Conservation (phyloP, 2,888 invertebrate species). For the Cosmorhoe ocellata region DNA sequence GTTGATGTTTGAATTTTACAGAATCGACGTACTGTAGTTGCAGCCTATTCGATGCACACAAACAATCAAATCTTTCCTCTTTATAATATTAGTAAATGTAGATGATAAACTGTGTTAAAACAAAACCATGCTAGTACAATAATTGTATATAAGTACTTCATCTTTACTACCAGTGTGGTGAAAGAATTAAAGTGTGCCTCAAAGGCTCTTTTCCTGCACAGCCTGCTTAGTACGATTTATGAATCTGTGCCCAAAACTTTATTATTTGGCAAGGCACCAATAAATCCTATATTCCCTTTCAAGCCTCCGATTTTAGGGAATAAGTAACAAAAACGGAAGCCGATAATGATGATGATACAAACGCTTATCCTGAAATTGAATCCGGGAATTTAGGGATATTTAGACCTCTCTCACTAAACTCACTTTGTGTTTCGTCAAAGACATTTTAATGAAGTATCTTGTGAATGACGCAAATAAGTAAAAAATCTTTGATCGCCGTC, state of each 20-base stretch:
- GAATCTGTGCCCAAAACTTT: background rate
- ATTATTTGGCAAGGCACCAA: background rate
- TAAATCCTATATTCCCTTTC: conserved; percentile 13
- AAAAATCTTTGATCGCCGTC: background rate
- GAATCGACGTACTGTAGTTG: too few species aligned
- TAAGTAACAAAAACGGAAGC: conserved; percentile 14
- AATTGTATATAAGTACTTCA: too few species aligned
- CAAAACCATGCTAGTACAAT: too few species aligned
- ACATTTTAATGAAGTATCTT: conserved; percentile 6
- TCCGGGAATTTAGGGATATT: conserved; percentile 15
- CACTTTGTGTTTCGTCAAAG: conserved; percentile 17
- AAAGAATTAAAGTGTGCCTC: too few species aligned
- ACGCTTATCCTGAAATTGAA: conserved; percentile 24
- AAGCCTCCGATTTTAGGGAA: conserved; percentile 16
- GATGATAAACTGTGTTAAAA: too few species aligned
- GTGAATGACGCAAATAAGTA: background rate
- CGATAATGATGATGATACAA: conserved; percentile 27
- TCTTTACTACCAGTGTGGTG: too few species aligned
- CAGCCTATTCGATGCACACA: too few species aligned
- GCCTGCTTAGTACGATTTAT: too few species aligned
- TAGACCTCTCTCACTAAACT: background rate
- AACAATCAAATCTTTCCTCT: too few species aligned
- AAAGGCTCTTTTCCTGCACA: too few species aligned
- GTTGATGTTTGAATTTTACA: too few species aligned
- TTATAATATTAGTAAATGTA: too few species aligned